Conservation (phyloP, 2,888 invertebrate species). For the Ennomos fuscantarius region DNA sequence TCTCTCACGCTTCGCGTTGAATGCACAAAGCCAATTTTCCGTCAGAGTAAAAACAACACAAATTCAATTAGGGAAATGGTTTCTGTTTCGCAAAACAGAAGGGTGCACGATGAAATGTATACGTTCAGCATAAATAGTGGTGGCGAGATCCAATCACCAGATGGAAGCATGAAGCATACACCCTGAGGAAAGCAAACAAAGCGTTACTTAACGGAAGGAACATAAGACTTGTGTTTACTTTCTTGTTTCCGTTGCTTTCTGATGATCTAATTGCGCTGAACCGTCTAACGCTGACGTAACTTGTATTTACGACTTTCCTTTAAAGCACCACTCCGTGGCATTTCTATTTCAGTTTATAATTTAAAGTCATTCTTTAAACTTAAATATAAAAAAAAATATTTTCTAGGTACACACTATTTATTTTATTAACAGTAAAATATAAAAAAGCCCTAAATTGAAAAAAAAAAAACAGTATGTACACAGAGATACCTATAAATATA, state of each 20-base stretch:
- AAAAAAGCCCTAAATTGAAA: no score
- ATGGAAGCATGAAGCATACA: constrained; percentile 51
- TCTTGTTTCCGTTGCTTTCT: constrained; percentile 43
- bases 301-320: constrained; percentile 15
- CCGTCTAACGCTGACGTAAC: constrained; percentile 20
- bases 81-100: constrained; percentile 67
- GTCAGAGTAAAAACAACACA: constrained; percentile 76
- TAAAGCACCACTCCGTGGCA: constrained; percentile 7
- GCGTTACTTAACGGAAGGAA: constrained; percentile 34
- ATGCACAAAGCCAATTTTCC: constrained; percentile 79
- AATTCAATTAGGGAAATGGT: constrained; percentile 81
- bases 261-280: constrained; percentile 39
- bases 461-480: no score
- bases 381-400: no score
- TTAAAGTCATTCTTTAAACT: background rate
- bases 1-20: constrained; percentile 74
- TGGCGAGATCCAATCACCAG: constrained; percentile 66
- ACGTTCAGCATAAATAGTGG: constrained; percentile 62
- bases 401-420: no score
- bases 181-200: constrained; percentile 46
- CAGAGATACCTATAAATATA: no score
- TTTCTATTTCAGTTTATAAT: constrained; percentile 3
- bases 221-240: constrained; percentile 42
- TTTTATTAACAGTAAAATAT: no score
- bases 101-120: constrained; percentile 63